A percentile compares a stretch with the other conserved stretches of the same genome.
Evolutionary conservation across 2,888 invertebrate species (phyloP).

Genomic region (Eucriotettix oculatus): DNA sequence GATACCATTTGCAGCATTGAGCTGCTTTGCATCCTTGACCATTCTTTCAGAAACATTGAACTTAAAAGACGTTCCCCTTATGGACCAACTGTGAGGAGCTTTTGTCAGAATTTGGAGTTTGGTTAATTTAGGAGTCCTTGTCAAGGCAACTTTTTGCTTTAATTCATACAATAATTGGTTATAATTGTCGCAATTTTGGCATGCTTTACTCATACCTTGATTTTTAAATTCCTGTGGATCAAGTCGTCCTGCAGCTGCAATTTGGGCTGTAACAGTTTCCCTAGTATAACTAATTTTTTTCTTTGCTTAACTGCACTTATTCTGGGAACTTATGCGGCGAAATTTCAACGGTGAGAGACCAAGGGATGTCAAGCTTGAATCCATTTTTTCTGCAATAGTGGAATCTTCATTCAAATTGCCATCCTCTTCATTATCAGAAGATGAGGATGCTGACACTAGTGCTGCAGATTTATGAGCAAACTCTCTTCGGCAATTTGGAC

Average conservation of each 20-base stretch:
- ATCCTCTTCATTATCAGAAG: too few relatives aligned
- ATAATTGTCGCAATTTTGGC: background rate
- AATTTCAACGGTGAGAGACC: background rate
- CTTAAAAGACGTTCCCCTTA: background rate
- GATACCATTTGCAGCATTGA: background rate
- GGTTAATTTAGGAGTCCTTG: too few relatives aligned
- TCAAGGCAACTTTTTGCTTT: background rate
- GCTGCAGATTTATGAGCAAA: too few relatives aligned
- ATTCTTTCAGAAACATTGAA: background rate
- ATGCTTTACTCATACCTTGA: background rate
- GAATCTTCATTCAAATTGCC: too few relatives aligned
- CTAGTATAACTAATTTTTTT: background rate
- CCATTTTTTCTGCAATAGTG: background rate
- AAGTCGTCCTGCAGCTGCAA: too few relatives aligned
- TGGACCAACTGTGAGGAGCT: background rate
- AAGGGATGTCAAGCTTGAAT: background rate
- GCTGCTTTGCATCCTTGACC: background rate
- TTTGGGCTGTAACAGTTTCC: too few relatives aligned
- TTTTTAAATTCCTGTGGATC: too few relatives aligned
- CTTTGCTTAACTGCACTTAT: background rate
- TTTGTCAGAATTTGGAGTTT: background rate
- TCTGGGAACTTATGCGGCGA: background rate
- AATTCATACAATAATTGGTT: background rate
- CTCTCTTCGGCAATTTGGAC: too few relatives aligned
- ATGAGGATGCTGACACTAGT: too few relatives aligned